Conservation (phyloP, 2,797 vertebrate genomes). For the Iguana delicatissima region DNA sequence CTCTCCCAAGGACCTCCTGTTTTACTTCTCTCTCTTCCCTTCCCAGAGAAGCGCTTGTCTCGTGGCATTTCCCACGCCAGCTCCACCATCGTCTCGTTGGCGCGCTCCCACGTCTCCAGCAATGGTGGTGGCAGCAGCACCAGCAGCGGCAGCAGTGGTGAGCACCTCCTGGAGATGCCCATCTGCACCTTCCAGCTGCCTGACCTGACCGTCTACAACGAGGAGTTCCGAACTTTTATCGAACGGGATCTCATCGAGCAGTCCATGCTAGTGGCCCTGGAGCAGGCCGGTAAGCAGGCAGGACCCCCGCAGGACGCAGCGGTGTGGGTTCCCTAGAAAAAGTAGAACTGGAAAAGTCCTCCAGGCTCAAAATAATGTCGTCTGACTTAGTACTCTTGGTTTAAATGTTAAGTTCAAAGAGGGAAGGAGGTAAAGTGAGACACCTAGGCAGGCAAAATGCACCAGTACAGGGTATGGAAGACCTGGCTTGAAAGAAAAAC, state of each 20-base stretch:
- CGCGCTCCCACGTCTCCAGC: slow-evolving; percentile 93
- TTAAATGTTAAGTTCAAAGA: too few species aligned
- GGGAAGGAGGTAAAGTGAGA: too few species aligned
- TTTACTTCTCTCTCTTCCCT: accelerated
- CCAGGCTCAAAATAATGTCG: too few species aligned
- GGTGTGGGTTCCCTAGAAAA: too few species aligned
- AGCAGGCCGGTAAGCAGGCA: slow-evolving; percentile 89
- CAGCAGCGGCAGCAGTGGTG: slow-evolving; percentile 80
- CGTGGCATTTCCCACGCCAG: slow-evolving; percentile 95
- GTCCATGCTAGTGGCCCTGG: slow-evolving; percentile 96
- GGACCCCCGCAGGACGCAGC: accelerated
- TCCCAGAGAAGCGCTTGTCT: slow-evolving; percentile 91
- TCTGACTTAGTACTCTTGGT: too few species aligned
- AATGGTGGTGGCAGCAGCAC: slow-evolving; percentile 84
- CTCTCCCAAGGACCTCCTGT: too few species aligned
- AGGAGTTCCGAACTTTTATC: slow-evolving; percentile 95
- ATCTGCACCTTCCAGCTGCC: slow-evolving; percentile 98
- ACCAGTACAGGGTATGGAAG: too few species aligned
- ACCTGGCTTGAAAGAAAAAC: too few species aligned
- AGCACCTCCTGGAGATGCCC: slow-evolving; percentile 92
- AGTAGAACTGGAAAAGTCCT: too few species aligned
- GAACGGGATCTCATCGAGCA: slow-evolving; percentile 97
- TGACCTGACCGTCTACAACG: slow-evolving; percentile 92
- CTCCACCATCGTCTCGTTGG: slow-evolving; percentile 95
- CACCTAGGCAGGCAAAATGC: too few species aligned